These are phyloP conservation scores for Epizoanthus fatuus DNA, from an alignment of 92 coral and sea anemone species.

Conservation along the genomic window DNA sequence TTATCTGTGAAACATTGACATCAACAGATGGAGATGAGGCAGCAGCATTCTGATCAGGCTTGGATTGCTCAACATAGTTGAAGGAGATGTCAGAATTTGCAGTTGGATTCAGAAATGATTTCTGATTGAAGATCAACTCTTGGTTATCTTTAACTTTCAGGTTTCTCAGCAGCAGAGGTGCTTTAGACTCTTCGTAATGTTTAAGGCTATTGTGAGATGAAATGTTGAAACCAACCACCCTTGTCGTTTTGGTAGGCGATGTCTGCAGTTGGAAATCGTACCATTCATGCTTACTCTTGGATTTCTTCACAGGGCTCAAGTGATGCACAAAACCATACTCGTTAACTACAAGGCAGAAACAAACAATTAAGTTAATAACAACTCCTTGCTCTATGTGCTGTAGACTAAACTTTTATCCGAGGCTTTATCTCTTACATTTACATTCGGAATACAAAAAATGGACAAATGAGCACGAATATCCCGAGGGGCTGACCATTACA, in stretches of 20 bases:
- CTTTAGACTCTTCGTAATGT: slow-evolving; percentile 63
- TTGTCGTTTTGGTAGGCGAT: slow-evolving; percentile 56
- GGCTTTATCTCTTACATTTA: too few relatives aligned
- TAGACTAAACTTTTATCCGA: too few relatives aligned
- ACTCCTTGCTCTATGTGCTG: neutral
- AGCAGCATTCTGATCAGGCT: slow-evolving; percentile 40
- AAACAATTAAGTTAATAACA: neutral
- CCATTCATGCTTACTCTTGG: slow-evolving; percentile 59
- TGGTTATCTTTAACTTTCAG: slow-evolving; percentile 42
- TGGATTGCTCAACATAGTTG: slow-evolving; percentile 34
- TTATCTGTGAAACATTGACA: slow-evolving; percentile 49
- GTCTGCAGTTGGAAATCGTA: slow-evolving; percentile 74
- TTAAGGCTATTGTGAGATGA: slow-evolving; percentile 55
- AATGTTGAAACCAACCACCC: slow-evolving; percentile 73
- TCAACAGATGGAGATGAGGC: slow-evolving; percentile 34
- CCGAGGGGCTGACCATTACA: too few relatives aligned
- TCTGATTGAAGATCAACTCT: slow-evolving; percentile 64
- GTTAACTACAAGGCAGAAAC: slow-evolving; percentile 2
- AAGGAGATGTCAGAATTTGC: slow-evolving; percentile 64
- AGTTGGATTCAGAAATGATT: slow-evolving; percentile 54
- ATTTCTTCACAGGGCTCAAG: slow-evolving; percentile 20
- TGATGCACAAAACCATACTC: slow-evolving; percentile 37
- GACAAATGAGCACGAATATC: too few relatives aligned
- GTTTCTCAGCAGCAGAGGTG: slow-evolving; percentile 67
- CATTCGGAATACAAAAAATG: too few relatives aligned